Evolutionary conservation across 2,113 vertebrate genomes (phyloP).

Genomic region (Calonectris borealis): DNA sequence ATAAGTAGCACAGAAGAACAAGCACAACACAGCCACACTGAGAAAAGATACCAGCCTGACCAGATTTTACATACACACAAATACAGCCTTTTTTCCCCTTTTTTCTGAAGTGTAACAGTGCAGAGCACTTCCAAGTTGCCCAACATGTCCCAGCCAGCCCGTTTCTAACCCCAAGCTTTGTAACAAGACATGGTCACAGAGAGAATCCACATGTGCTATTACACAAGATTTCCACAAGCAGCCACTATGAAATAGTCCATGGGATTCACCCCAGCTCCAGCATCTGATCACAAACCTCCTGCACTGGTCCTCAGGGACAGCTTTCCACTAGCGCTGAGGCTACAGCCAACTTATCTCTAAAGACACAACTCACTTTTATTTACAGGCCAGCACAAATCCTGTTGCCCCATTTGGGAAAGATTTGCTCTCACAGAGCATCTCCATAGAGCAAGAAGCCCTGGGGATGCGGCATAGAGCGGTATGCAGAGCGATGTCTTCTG

Average conservation of each 20-base stretch:
- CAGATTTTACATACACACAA: not conserved
- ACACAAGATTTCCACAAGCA: not conserved
- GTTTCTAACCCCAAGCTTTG: not conserved
- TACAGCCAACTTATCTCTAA: not conserved
- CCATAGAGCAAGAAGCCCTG: not conserved
- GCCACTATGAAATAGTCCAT: not conserved
- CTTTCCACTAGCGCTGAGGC: not conserved
- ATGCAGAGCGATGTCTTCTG: not conserved
- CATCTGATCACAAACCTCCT: not conserved
- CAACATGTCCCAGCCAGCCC: not conserved
- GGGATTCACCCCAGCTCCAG: not conserved
- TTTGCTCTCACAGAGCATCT: not conserved
- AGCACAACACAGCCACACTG: not conserved
- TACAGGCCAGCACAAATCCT: not conserved
- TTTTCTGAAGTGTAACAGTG: not conserved
- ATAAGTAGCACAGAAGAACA: not conserved
- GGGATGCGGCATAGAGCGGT: not conserved
- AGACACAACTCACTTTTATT: not conserved
- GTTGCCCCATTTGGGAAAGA: not conserved
- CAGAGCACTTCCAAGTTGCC: not conserved
- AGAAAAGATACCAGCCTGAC: not conserved
- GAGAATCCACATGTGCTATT: not conserved
- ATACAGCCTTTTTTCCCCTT: rapidly evolving
- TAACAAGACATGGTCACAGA: not conserved
- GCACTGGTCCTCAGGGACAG: not conserved